These are phyloP conservation scores for Drosophila antonietae DNA, from an alignment of 2,888 invertebrate species.

Conservation along the genomic window DNA sequence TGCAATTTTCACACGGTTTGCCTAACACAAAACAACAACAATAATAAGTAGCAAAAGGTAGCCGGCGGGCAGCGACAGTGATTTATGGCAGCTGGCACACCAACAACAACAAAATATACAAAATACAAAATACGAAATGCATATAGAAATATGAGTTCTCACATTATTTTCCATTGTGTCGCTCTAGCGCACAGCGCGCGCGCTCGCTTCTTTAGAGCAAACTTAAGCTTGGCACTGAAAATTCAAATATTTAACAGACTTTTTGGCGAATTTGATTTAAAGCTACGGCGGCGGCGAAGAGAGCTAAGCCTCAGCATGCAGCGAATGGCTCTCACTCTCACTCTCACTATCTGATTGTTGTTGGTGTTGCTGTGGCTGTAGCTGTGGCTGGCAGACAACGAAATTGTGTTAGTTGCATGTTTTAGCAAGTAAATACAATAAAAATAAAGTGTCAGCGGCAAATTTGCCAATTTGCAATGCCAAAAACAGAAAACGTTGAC, in stretches of 20 bases:
- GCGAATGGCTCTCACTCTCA: slow-evolving; percentile 15
- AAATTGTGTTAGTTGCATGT: slow-evolving; percentile 44
- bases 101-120: slow-evolving; percentile 1
- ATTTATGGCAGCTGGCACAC: slow-evolving; percentile 59
- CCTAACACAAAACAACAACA: slow-evolving; percentile 17
- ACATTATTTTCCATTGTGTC: slow-evolving; percentile 43
- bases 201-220: slow-evolving; percentile 31
- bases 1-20: slow-evolving; percentile 74
- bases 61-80: slow-evolving; percentile 48
- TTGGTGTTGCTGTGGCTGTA: slow-evolving; percentile 3
- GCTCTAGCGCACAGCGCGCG: slow-evolving; percentile 45
- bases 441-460: slow-evolving; percentile 24
- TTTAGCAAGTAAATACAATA: slow-evolving; percentile 33
- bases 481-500: slow-evolving; percentile 42
- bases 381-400: background rate
- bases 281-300: slow-evolving; percentile 37
- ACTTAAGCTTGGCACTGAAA: slow-evolving; percentile 34
- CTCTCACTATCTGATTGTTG: slow-evolving; percentile 27
- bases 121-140: slow-evolving; percentile 23
- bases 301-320: slow-evolving; percentile 14
- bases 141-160: slow-evolving; percentile 38
- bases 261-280: slow-evolving; percentile 51
- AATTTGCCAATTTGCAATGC: slow-evolving; percentile 41
- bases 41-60: slow-evolving; percentile 35
- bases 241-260: slow-evolving; percentile 63